Conservation (phyloP, 2,797 vertebrate genomes). For the Hemitrygon akajei region DNA sequence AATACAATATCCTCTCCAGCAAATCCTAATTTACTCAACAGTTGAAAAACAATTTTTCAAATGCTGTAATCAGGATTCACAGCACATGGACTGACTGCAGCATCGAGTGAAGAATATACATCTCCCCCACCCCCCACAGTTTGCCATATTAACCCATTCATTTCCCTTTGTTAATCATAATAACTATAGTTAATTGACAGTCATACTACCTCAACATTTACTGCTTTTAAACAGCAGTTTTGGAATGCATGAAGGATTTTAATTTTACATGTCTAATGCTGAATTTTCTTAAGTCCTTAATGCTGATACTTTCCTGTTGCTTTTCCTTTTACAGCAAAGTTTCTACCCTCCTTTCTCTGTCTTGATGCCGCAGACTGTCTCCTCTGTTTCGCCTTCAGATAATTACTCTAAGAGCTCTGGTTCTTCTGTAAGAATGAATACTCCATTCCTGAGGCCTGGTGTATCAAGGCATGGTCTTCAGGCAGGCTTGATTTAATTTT, state of each 20-base stretch:
- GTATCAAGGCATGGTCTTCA: slow-evolving; percentile 13
- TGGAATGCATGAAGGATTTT: background rate
- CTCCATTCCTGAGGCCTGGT: slow-evolving; percentile 24
- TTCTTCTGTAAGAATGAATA: slow-evolving; percentile 42
- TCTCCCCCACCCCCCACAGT: no score
- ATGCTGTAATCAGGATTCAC: no score
- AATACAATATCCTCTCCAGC: no score
- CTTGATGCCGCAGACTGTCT: slow-evolving; percentile 37
- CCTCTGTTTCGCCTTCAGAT: slow-evolving; percentile 36
- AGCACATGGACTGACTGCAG: no score
- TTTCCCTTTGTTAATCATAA: no score
- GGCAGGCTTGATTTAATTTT: slow-evolving; percentile 37
- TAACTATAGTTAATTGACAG: no score
- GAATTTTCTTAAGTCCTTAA: background rate
- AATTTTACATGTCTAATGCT: background rate
- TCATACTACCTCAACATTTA: background rate
- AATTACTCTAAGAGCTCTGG: slow-evolving; percentile 37
- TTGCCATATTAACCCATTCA: no score
- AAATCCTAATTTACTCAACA: no score
- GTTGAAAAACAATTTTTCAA: no score
- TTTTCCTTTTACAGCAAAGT: slow-evolving; percentile 23
- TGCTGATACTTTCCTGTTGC: background rate
- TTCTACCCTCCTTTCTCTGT: slow-evolving; percentile 39
- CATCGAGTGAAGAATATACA: no score
- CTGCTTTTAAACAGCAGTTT: background rate